Conservation (phyloP, 2,797 vertebrate genomes). For the Alca torda region DNA sequence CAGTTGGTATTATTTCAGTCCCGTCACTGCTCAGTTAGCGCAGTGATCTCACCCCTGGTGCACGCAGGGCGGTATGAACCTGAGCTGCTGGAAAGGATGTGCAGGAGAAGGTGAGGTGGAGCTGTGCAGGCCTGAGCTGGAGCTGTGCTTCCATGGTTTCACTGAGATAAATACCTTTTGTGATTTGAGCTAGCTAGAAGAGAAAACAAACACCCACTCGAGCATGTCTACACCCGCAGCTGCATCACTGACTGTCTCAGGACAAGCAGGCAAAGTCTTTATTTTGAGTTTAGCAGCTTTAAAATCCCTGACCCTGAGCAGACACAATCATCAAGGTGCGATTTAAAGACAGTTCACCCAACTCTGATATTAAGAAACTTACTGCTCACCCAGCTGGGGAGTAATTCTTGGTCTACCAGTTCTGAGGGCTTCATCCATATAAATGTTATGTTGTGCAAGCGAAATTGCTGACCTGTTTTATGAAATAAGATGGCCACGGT, state of each 20-base stretch:
- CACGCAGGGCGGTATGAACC: no score
- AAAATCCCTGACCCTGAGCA: neutral
- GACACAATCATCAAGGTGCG: neutral
- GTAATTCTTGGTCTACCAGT: neutral
- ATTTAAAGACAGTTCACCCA: neutral
- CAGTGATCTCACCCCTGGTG: rapidly evolving
- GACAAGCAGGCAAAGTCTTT: neutral
- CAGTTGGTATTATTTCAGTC: neutral
- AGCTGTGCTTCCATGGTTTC: neutral
- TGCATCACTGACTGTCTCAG: neutral
- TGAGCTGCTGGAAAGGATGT: neutral
- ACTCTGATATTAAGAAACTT: neutral
- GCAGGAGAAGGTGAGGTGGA: neutral
- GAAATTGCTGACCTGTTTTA: neutral
- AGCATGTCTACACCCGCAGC: neutral
- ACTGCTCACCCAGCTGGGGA: neutral
- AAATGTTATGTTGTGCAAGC: neutral
- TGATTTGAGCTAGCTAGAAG: neutral
- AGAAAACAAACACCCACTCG: neutral
- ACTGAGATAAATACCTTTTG: neutral
- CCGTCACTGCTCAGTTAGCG: rapidly evolving
- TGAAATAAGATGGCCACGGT: neutral
- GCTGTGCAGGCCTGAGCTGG: neutral
- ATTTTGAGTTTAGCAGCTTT: neutral
- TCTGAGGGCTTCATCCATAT: neutral